These are phyloP conservation scores for Epirrhoe tristata DNA, from an alignment of 2,888 invertebrate species.

Conservation along the genomic window DNA sequence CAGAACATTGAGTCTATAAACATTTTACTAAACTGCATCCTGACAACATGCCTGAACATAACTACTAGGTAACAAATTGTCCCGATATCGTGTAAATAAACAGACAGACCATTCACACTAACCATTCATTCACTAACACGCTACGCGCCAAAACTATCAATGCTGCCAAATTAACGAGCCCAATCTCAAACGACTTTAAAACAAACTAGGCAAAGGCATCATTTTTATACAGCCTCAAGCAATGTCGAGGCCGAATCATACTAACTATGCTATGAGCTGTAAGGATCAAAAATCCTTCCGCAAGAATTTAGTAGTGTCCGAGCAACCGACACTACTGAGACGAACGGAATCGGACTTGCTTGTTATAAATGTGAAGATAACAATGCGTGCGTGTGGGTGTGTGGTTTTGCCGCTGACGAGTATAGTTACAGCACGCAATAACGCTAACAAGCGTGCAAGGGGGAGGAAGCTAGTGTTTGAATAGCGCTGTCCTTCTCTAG, in stretches of 20 bases:
- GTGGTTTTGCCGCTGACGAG: constrained; percentile 82
- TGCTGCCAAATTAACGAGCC: constrained; percentile 64
- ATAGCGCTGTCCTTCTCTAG: constrained; percentile 65
- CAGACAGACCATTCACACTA: constrained; percentile 58
- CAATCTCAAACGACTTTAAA: constrained; percentile 32
- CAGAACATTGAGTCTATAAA: not conserved
- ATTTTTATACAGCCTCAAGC: constrained; percentile 63
- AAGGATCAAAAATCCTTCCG: constrained; percentile 77
- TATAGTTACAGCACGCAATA: constrained; percentile 84
- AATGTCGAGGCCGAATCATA: constrained; percentile 58
- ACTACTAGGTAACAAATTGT: constrained; percentile 48
- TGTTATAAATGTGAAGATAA: constrained; percentile 85
- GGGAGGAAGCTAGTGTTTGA: constrained; percentile 56
- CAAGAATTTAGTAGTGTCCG: constrained; percentile 83
- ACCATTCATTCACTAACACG: constrained; percentile 58
- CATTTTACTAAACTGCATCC: constrained; percentile 3
- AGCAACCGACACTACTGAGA: constrained; percentile 50
- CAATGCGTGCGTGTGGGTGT: constrained; percentile 83
- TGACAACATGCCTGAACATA: constrained; percentile 29
- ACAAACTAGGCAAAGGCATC: constrained; percentile 55
- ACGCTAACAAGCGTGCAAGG: constrained; percentile 84
- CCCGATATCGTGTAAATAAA: constrained; percentile 48
- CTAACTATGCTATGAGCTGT: constrained; percentile 18
- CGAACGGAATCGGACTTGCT: constrained; percentile 79
- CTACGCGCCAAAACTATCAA: constrained; percentile 63